These are phyloP conservation scores for Dryobota labecula DNA, from an alignment of 2,888 invertebrate genomes.

Conservation along the genomic window DNA sequence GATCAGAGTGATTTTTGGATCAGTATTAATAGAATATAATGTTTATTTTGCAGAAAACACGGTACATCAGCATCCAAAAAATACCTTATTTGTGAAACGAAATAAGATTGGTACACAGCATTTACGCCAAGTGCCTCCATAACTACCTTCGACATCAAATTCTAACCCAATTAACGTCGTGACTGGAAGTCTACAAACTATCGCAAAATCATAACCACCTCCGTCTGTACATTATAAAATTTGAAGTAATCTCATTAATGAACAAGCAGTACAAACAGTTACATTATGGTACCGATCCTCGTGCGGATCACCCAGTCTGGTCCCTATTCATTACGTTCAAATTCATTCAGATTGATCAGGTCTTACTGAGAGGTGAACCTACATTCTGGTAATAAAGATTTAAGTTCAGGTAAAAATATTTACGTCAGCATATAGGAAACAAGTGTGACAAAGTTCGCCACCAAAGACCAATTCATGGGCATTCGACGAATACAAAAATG, in stretches of 20 bases:
- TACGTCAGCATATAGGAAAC: not conserved
- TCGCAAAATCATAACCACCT: constrained; percentile 4
- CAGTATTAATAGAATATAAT: too few species aligned
- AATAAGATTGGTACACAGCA: constrained; percentile 1
- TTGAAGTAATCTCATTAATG: constrained; percentile 29
- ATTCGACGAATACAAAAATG: not conserved
- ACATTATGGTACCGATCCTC: constrained; percentile 12
- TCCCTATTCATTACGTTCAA: constrained; percentile 58
- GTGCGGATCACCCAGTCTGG: constrained; percentile 20
- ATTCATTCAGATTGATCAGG: constrained; percentile 38
- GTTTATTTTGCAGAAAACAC: too few species aligned
- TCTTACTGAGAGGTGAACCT: not conserved
- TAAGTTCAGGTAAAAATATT: not conserved
- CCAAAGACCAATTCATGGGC: not conserved
- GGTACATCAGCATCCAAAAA: too few species aligned
- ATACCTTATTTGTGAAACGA: not conserved
- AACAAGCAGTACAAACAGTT: constrained; percentile 22
- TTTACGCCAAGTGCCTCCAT: not conserved
- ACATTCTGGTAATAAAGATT: not conserved
- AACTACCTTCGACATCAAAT: not conserved
- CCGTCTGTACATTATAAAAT: not conserved
- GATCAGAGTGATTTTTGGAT: not conserved
- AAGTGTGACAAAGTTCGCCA: not conserved
- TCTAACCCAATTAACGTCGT: not conserved
- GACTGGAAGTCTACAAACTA: not conserved